Evolutionary conservation across 1,140 invertebrate species (phyloP), one percentile per base, ranked within the genome.

Genomic region (Drosophila arawakana): DNA sequence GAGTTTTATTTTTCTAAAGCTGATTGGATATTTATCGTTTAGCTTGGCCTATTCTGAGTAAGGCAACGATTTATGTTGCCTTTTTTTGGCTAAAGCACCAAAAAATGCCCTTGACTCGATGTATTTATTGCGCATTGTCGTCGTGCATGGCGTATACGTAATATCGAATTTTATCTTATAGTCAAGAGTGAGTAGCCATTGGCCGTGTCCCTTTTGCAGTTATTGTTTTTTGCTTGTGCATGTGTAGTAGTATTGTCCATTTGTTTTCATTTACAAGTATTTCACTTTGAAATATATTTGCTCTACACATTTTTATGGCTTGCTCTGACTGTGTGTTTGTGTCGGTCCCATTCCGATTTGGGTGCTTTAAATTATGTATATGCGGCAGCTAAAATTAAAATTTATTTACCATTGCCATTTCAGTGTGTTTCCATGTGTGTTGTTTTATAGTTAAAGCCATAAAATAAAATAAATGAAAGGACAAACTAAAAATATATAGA

Each of bases 221-320:
- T 63, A 79, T 79, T 86, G 80, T 88, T 78, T 46, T 65, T 30
- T 57, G 73, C 65, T 47, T 60, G 59, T 65, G 25, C 11, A 7
- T 65, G 49, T 65, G 39, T 65, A 30, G 2, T 30, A 30, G 49
- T 73, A 73, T 67, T 55, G 77, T 77, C 86, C 84, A 88, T 88
- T 88, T 88, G 83, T 88, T 88, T 88, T 88, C 83, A 88, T 88
- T 88, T 89, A 83, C 83, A 88, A 88, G 83, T 88, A 88, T 88
- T 88, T 89, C 83, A 80, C 84, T 88, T 70, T 89, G 79, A 80
- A 88, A 88, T 88, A 83, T 88, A 89, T 88, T 89, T 88, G 63
- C 67, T 77, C 63, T 75, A 62, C 84, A 77, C 83, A 83, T 83
- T 88, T 88, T 88, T 88, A 88, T 88, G 83, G 83, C 84, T 82